These are phyloP conservation scores for Theristicus caerulescens DNA, from an alignment of 2,113 vertebrate species.

Conservation along the genomic window DNA sequence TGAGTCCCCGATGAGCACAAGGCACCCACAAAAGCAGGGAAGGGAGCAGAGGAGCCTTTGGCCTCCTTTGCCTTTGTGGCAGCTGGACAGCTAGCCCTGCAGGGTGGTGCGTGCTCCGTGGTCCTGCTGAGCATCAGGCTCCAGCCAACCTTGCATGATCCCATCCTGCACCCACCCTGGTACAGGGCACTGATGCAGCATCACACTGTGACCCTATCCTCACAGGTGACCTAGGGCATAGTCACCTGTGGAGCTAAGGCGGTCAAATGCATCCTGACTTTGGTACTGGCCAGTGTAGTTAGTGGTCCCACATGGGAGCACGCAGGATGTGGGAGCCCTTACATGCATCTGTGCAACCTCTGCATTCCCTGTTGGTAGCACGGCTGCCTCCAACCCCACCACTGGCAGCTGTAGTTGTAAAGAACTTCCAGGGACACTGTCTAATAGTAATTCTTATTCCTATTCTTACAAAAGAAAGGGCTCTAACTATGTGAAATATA, in stretches of 20 bases:
- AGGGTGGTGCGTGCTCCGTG: neutral
- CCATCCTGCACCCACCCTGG: neutral
- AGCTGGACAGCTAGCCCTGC: neutral
- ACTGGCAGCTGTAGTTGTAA: neutral
- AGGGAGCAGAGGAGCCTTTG: neutral
- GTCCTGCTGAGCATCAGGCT: neutral
- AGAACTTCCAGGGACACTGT: neutral
- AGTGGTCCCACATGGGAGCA: neutral
- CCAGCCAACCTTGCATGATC: neutral
- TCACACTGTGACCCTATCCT: neutral
- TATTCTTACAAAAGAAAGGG: neutral
- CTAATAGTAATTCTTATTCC: neutral
- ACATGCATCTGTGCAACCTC: neutral
- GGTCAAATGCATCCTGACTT: neutral
- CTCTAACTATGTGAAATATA: neutral
- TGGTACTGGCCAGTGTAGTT: neutral
- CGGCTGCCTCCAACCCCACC: neutral
- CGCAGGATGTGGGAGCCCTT: neutral
- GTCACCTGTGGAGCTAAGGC: neutral
- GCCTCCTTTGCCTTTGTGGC: neutral
- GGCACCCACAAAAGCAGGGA: neutral
- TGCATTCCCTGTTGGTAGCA: neutral
- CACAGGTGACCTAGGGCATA: no score
- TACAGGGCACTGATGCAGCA: neutral
- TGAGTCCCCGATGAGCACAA: fast-evolving